Evolutionary conservation across 2,113 vertebrate genomes (phyloP), one percentile per base, ranked within the genome.

Genomic region (Lasiurus borealis): DNA sequence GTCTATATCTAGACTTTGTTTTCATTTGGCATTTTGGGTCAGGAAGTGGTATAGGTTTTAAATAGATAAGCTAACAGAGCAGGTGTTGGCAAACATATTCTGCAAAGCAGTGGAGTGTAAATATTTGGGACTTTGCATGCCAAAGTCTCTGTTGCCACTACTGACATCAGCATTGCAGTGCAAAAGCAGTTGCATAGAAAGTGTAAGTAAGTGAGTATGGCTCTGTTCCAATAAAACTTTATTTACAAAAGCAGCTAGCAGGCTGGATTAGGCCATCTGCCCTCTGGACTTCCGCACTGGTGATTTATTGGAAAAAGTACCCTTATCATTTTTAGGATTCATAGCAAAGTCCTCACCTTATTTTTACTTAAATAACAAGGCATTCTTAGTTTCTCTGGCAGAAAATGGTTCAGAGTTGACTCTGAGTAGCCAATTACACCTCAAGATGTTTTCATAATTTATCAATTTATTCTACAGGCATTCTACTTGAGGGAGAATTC

Each of bases 321-420:
- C 23, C 4, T 90, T 75, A 75, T n/a, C 25, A 48, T 57, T 34
- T 9, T 40, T 27, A 46, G 2, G 16, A 80, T 54, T 76, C 36
- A 40, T 0, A 88, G 36, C 50, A 57, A 92, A 68, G 27, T 64
- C 4, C 12, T 18, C 8, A 15, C 23, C 1, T 21, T 78, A 21
- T 69, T 46, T 84, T 91, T 76, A 25, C 54, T 82, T 73, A 77
- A 40, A 1, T 44, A 77, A 85, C 1, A 59, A 93, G 34, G 29
- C 7, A 62, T 29, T 87, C 18, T 54, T 91, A 23, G 16, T 57
- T 90, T 78, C 44, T 73, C 44, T 31, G 21, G 36, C 54, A 96
- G 90, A 93, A 93, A 95, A 88, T 16, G 29, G 92, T 36, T 64
- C 44, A 72, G 50, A 62, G 29, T 15, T 84, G 71, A 77, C 86